Percentiles rank a stretch among this genome's conserved stretches.
phyloP scores from a whole-genome alignment of 2,113 vertebrate species.

The Hucho hucho region DNA sequence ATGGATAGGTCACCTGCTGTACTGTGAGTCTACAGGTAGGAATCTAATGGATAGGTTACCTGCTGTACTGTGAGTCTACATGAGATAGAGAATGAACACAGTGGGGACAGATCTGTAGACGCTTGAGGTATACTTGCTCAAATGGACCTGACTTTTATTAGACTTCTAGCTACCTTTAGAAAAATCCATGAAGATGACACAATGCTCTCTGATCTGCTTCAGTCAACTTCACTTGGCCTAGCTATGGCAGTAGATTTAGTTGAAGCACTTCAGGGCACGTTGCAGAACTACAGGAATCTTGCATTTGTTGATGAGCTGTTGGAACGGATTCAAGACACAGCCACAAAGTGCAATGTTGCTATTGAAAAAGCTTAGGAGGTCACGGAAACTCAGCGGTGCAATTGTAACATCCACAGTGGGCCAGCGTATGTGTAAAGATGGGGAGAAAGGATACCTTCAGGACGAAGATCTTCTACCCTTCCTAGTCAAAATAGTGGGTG shows the following conservation, averaged over 20 bases:
- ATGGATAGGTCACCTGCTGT: slow-evolving; percentile 27
- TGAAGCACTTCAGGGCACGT: slow-evolving; percentile 5
- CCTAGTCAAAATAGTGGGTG: not conserved
- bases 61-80: too few relatives aligned
- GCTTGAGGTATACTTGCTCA: too few relatives aligned
- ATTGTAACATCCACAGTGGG: slow-evolving; percentile 5
- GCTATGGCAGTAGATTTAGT: slow-evolving; percentile 23
- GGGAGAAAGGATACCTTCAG: slow-evolving; percentile 17
- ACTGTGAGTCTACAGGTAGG: not conserved
- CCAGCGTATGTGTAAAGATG: slow-evolving; percentile 7
- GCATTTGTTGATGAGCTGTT: slow-evolving; percentile 27
- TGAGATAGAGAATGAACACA: too few relatives aligned
- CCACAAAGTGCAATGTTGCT: slow-evolving; percentile 22
- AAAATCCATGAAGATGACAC: slow-evolving; percentile 15
- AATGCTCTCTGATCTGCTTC: slow-evolving; percentile 21
- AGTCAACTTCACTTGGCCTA: slow-evolving; percentile 1
- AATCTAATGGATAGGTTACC: too few relatives aligned
- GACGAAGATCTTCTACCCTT: slow-evolving; percentile 16
- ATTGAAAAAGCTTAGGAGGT: slow-evolving; percentile 8
- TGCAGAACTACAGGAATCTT: slow-evolving; percentile 19
- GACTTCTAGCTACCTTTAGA: slow-evolving; percentile 16
- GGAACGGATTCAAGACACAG: slow-evolving; percentile 18
- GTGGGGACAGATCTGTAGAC: too few relatives aligned
- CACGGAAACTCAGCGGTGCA: not conserved
- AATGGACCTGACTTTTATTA: slow-evolving; percentile 15